Base-by-base conservation (phyloP, 1,140 invertebrate species). In the Odontomachus brunneus region DNA sequence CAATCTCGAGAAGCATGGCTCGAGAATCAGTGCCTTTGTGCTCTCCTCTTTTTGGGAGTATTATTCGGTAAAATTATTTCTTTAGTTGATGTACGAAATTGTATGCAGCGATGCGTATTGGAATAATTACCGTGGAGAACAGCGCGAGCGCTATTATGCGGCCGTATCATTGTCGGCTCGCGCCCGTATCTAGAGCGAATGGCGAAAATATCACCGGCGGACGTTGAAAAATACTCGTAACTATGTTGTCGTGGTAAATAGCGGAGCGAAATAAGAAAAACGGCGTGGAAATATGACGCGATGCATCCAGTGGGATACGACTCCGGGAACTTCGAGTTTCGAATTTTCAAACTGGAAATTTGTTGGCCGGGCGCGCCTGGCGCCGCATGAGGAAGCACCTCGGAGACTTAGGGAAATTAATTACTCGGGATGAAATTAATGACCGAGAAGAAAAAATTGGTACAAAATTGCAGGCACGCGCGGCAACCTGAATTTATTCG, bases 171-270 rank as follows among this genome's bases (percentile, higher is more conserved):
- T 19, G 26, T n/a, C 26, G 22, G 38, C 33, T 67, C 63, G 19
- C 74, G 29, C 29, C 55, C 22, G 19, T 65, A 44, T 57, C 24
- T 57, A 2, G 14, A 59, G 22, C 51, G 22, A 24, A 44, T 80
- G 51, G 33, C 51, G 44, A 80, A 80, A 80, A 80, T 80, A 80
- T 80, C 17, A 71, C 65, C 65, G 7, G 15, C n/a, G 33, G 75
- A 80, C 75, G 75, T 80, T 80, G 75, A 80, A 55, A 80, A 71
- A 80, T 80, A 71, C n/a, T 48, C 17, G 75, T 80, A 80, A 80
- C 75, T 71, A 80, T 55, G 65, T 80, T 71, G 75, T 80, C 75
- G 65, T 71, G 75, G 75, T 80, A 80, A 80, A 80, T 80, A 80
- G 75, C 57, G 38, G 22, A 22, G 24, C 22, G 65, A 71, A 71